phyloP scores from a whole-genome alignment of 2,113 vertebrate genomes.

The Panthera tigris region DNA sequence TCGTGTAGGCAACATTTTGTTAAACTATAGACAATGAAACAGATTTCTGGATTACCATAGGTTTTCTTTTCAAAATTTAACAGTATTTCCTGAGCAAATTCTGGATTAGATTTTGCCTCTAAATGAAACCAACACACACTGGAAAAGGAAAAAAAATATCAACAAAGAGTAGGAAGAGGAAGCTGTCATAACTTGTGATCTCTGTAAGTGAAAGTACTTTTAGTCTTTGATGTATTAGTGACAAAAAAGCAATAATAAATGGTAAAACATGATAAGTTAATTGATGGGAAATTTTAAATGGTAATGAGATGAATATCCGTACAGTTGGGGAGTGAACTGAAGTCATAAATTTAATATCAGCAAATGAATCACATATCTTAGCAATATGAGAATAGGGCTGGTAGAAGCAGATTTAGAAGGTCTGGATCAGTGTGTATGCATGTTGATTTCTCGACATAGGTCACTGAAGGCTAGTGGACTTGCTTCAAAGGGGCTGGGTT shows the following conservation, averaged over 20 bases:
- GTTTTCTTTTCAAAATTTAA: slow-evolving; percentile 4
- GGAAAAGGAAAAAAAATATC: not conserved
- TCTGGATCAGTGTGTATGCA: not conserved
- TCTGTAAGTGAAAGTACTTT: not conserved
- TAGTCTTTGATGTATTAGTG: not conserved
- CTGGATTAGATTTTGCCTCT: not conserved
- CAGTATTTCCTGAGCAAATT: not conserved
- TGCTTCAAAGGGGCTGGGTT: not conserved
- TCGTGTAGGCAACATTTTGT: not conserved
- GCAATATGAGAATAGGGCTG: not conserved
- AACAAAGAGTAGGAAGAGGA: not conserved
- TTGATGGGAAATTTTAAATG: not conserved
- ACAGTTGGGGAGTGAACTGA: not conserved
- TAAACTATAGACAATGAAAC: not conserved
- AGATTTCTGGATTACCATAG: not conserved
- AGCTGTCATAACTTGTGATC: not conserved
- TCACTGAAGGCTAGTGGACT: not conserved
- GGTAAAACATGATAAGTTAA: not conserved
- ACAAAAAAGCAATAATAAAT: not conserved
- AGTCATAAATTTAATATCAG: not conserved
- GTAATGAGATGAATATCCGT: not conserved
- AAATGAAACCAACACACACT: not conserved
- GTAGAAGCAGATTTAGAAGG: not conserved
- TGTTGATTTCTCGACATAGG: not conserved
- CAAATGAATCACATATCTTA: not conserved